A percentile compares a stretch with the other conserved stretches of the same genome.
phyloP scores from a whole-genome alignment of 1,140 invertebrate genomes.

The Sitophilus oryzae region DNA sequence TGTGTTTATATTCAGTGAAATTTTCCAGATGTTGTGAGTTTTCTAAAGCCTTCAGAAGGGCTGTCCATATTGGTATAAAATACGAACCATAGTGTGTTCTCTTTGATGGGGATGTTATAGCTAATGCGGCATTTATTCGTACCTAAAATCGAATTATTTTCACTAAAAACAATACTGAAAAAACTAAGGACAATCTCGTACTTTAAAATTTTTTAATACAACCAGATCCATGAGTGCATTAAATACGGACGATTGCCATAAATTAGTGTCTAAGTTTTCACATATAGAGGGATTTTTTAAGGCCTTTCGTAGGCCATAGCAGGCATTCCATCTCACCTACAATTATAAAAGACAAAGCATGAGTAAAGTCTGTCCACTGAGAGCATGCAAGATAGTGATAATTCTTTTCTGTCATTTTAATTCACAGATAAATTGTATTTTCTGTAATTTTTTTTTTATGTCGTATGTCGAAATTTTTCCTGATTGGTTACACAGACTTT shows the following conservation, averaged over 20 bases:
- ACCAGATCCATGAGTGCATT: conserved; percentile 47
- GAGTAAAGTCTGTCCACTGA: too few relatives aligned
- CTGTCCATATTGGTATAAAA: conserved; percentile 60
- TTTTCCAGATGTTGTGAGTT: conserved; percentile 69
- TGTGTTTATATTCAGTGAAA: conserved; percentile 74
- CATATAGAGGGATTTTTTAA: conserved; percentile 61
- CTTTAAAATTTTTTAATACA: conserved; percentile 58
- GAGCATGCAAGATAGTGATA: too few relatives aligned
- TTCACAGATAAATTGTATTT: too few relatives aligned
- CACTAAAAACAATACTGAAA: neutral
- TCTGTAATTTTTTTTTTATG: too few relatives aligned
- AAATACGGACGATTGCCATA: conserved; percentile 44
- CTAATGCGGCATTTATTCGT: conserved; percentile 74
- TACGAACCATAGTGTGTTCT: conserved; percentile 57
- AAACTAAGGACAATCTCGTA: conserved; percentile 26
- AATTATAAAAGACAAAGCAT: conserved; percentile 19
- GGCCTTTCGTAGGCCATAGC: conserved; percentile 75
- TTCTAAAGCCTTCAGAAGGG: conserved; percentile 62
- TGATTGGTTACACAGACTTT: too few relatives aligned
- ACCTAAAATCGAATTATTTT: conserved; percentile 8
- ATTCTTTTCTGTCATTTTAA: too few relatives aligned
- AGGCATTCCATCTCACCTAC: conserved; percentile 82
- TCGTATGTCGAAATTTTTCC: neutral
- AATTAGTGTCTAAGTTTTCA: conserved; percentile 1
- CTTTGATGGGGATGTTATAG: conserved; percentile 55